Percentiles rank a stretch among this genome's conserved stretches.
phyloP scores from a whole-genome alignment of 2,113 vertebrate genomes.

The Thamnaconus septentrionalis region DNA sequence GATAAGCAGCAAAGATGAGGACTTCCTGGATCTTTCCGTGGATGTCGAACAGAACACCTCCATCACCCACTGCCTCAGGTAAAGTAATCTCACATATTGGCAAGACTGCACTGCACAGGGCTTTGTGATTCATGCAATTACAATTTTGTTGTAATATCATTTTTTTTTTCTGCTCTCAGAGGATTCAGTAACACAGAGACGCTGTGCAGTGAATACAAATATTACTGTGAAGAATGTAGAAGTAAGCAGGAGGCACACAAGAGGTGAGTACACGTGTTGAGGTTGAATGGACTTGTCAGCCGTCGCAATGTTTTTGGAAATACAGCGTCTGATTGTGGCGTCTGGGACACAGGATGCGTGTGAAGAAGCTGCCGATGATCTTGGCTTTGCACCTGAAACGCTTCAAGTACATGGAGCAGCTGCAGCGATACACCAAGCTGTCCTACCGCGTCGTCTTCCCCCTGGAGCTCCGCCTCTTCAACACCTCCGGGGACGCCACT shows the following conservation, averaged over 20 bases:
- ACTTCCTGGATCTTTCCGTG: conserved; percentile 98
- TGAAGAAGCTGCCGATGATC: conserved; percentile 97
- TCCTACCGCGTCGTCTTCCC: conserved; percentile 96
- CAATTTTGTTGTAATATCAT: background rate
- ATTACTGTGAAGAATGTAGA: conserved; percentile 97
- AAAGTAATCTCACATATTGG: conserved; percentile 16
- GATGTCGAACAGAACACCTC: conserved; percentile 99
- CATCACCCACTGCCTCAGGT: conserved; percentile 98
- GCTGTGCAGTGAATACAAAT: conserved; percentile 96
- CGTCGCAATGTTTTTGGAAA: background rate
- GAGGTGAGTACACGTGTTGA: conserved; percentile 75
- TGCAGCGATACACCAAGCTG: conserved; percentile 95
- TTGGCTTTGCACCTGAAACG: conserved; percentile 94
- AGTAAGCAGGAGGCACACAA: conserved; percentile 99
- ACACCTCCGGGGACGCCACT: conserved; percentile 93
- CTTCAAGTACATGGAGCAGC: conserved; percentile 97
- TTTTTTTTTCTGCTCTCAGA: conserved; percentile 67
- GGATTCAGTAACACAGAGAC: conserved; percentile 99
- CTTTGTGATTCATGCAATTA: background rate
- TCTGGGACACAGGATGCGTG: conserved; percentile 84
- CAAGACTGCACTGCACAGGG: background rate
- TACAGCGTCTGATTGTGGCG: background rate
- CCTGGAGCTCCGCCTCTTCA: conserved; percentile 95
- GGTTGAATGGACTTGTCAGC: background rate
- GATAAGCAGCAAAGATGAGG: conserved; percentile 99